Evolutionary conservation across 2,113 vertebrate genomes (phyloP).

Genomic region (Eudyptes chrysolophus): DNA sequence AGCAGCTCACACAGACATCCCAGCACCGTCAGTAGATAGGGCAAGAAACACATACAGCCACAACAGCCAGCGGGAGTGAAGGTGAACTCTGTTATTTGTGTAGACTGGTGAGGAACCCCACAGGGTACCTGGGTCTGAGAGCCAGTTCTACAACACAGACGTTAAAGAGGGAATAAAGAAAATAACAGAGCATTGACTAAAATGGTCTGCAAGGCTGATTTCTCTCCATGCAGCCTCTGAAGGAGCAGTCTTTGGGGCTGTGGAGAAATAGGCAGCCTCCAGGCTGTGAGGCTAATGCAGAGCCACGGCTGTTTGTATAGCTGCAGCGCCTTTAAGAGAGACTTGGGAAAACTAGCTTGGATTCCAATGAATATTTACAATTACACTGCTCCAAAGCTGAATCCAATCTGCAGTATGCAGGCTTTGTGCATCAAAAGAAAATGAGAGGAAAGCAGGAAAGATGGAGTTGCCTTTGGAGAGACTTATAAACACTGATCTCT

Average conservation of each 20-base stretch:
- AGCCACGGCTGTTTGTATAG: slow-evolving; percentile 71
- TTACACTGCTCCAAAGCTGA: slow-evolving; percentile 66
- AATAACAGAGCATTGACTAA: slow-evolving; percentile 38
- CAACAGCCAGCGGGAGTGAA: not conserved
- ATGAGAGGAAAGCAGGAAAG: slow-evolving; percentile 71
- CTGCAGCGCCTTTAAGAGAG: slow-evolving; percentile 69
- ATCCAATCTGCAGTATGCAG: slow-evolving; percentile 72
- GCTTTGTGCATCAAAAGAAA: slow-evolving; percentile 77
- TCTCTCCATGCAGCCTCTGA: slow-evolving; percentile 38
- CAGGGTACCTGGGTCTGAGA: not conserved
- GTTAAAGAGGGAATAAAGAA: slow-evolving; percentile 46
- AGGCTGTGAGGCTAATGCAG: slow-evolving; percentile 56
- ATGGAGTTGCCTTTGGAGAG: slow-evolving; percentile 77
- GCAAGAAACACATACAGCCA: not conserved
- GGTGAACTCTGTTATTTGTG: not conserved
- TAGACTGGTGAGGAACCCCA: not conserved
- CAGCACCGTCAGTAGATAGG: not conserved
- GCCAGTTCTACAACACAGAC: slow-evolving; percentile 17
- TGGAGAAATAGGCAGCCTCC: slow-evolving; percentile 53
- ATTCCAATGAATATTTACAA: slow-evolving; percentile 81
- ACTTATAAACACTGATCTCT: slow-evolving; percentile 72
- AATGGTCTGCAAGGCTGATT: slow-evolving; percentile 40
- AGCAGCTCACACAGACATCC: not conserved
- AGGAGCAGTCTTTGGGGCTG: slow-evolving; percentile 48
- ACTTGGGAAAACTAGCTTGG: slow-evolving; percentile 68